Base-by-base conservation (phyloP, 2,113 vertebrate species). In the Phoxinus phoxinus region DNA sequence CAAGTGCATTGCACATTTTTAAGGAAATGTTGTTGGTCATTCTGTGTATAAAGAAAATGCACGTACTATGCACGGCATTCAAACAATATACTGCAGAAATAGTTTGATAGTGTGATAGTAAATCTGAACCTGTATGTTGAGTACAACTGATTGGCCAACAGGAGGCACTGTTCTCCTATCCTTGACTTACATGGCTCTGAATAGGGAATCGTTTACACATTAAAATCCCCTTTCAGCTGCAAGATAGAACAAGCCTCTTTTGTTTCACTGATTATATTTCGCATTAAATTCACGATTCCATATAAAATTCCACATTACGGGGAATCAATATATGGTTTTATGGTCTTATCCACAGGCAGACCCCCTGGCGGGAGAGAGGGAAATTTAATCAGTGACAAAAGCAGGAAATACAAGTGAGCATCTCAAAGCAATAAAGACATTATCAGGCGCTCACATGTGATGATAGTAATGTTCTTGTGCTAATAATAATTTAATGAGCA, bases 261-360 rank as follows among this genome's bases (percentile, higher is more conserved):
- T 46, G 78, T 80, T 80, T 63, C 35, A 11, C n/a, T 30, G 61
- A 81, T 67, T 48, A 81, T 35, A 81, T 69, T 81, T 81, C 44
- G 0, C 19, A 81, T 81, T 48, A 69, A 51, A 81, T 81, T 51
- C 59, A 67, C 19, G 2, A 48, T 69, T 69, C 25, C 44, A 32
- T 81, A 69, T 32, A 81, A 51, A 81, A 23, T 48, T 48, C 27
- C 44, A 67, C 61, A 81, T 81, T 81, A 51, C 4, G 1, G 19
- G 44, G 44, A 81, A 81, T 67, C 17, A 23, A 23, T 84, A 30
- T 84, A 46, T 53, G n/a, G 59, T 23, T 67, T 67, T 48, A 80
- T 81, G 27, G 27, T 32, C 25, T 46, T 11, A 76, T 30, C 46
- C 17, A 19, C 74, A 53, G 1, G 8, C 74, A 76, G 74, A 76